Percentiles rank a stretch among this genome's conserved stretches.
These are phyloP conservation scores for Carcina quercana DNA, from an alignment of 2,888 invertebrate genomes.

Conservation along the genomic window DNA sequence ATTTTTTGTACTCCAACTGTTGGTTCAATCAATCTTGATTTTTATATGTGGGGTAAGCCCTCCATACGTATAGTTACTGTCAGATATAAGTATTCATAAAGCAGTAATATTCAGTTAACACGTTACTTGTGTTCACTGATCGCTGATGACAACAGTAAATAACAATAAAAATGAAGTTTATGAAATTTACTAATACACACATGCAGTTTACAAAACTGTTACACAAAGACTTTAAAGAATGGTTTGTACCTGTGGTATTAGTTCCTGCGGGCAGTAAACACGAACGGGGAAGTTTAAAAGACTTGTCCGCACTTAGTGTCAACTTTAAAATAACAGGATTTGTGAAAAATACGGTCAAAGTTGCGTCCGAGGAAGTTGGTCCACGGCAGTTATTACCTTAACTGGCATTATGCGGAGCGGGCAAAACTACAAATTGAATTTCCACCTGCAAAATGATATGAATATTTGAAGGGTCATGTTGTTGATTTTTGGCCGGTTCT, in stretches of 20 bases:
- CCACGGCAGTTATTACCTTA: constrained; percentile 20
- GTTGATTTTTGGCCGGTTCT: constrained; percentile 42
- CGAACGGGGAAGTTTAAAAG: constrained; percentile 2
- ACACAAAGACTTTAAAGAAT: neutral
- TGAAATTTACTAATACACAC: too few relatives aligned
- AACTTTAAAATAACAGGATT: constrained; percentile 28
- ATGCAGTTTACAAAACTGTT: too few relatives aligned
- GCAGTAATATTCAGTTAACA: too few relatives aligned
- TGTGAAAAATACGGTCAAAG: constrained; percentile 27
- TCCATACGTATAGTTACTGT: too few relatives aligned
- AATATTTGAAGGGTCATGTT: constrained; percentile 47
- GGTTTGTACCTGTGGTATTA: neutral
- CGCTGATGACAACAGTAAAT: too few relatives aligned
- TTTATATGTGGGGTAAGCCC: too few relatives aligned
- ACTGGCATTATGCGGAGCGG: constrained; percentile 4
- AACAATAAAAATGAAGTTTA: too few relatives aligned
- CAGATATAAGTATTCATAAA: too few relatives aligned
- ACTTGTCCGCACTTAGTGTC: constrained; percentile 24
- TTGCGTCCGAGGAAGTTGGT: constrained; percentile 13
- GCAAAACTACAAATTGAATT: constrained; percentile 57
- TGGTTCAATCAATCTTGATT: too few relatives aligned
- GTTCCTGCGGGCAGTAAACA: neutral
- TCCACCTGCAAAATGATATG: constrained; percentile 43
- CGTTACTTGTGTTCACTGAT: too few relatives aligned
- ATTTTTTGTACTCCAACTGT: too few relatives aligned